A percentile compares a stretch with the other conserved stretches of the same genome.
Conservation (phyloP, 1,140 invertebrate genomes). For the Chlorops oryzae region DNA sequence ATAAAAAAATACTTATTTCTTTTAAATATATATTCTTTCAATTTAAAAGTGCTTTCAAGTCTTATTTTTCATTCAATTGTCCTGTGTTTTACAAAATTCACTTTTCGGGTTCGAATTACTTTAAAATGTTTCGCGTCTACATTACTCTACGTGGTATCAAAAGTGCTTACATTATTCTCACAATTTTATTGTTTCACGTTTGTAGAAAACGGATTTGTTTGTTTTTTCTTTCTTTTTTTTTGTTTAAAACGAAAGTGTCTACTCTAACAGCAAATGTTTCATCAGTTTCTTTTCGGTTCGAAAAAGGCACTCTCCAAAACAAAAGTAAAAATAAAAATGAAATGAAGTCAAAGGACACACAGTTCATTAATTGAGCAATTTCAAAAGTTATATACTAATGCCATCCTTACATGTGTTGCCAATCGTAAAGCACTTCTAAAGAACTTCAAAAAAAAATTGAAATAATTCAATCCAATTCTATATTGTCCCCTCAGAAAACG, state of each 20-base stretch:
- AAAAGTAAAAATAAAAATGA: neutral
- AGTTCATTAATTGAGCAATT: neutral
- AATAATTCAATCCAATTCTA: neutral
- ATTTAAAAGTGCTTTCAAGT: too few species aligned
- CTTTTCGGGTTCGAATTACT: neutral
- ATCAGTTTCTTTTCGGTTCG: neutral
- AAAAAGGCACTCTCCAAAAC: constrained; percentile 11
- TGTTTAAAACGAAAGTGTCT: too few species aligned
- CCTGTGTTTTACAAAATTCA: too few species aligned
- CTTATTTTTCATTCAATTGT: too few species aligned
- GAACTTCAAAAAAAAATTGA: neutral
- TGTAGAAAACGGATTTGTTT: neutral
- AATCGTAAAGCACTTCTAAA: neutral
- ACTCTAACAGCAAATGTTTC: neutral
- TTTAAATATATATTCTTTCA: too few species aligned
- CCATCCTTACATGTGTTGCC: neutral
- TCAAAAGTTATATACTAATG: neutral
- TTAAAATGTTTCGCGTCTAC: neutral
- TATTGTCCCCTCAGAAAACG: neutral
- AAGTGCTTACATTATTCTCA: neutral
- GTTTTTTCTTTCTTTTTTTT: neutral
- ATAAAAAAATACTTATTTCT: too few species aligned
- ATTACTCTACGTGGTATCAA: too few species aligned
- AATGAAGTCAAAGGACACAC: neutral
- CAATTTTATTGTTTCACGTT: neutral